Conservation (phyloP, 2,888 invertebrate species). For the Ochlodes sylvanus region DNA sequence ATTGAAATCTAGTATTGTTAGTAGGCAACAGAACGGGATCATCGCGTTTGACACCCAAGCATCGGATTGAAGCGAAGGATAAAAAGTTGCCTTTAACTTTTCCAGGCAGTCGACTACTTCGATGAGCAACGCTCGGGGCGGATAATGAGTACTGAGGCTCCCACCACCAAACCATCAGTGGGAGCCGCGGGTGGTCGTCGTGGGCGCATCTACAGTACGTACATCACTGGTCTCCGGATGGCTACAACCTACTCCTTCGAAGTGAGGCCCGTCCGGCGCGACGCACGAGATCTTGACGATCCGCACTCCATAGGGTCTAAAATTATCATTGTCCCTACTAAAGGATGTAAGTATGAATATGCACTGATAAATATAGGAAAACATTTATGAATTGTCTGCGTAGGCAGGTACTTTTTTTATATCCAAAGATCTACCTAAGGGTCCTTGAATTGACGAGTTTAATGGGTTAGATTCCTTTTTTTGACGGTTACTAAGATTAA, state of each 20-base stretch:
- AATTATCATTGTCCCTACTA: constrained; percentile 91
- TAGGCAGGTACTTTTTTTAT: too few species aligned
- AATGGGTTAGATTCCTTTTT: too few species aligned
- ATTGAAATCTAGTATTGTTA: too few species aligned
- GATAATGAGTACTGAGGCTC: constrained; percentile 49
- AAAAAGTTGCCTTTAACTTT: constrained; percentile 17
- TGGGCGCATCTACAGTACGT: constrained; percentile 81
- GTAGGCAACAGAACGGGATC: too few species aligned
- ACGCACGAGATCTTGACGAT: constrained; percentile 78
- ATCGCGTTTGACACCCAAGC: too few species aligned
- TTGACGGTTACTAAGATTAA: too few species aligned
- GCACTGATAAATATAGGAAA: too few species aligned
- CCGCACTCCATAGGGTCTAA: constrained; percentile 86
- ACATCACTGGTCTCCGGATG: constrained; percentile 90
- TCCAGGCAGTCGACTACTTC: constrained; percentile 69
- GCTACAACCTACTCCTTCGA: constrained; percentile 93
- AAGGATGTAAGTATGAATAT: constrained; percentile 89
- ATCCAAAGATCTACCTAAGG: too few species aligned
- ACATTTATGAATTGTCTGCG: too few species aligned
- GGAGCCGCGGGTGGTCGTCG: constrained; percentile 52
- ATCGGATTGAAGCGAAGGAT: too few species aligned
- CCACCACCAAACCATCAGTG: constrained; percentile 52
- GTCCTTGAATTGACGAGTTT: too few species aligned
- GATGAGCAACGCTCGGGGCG: constrained; percentile 62
- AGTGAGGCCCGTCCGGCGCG: constrained; percentile 86